Conservation (phyloP, 2,113 vertebrate species). For the Tenrec ecaudatus region DNA sequence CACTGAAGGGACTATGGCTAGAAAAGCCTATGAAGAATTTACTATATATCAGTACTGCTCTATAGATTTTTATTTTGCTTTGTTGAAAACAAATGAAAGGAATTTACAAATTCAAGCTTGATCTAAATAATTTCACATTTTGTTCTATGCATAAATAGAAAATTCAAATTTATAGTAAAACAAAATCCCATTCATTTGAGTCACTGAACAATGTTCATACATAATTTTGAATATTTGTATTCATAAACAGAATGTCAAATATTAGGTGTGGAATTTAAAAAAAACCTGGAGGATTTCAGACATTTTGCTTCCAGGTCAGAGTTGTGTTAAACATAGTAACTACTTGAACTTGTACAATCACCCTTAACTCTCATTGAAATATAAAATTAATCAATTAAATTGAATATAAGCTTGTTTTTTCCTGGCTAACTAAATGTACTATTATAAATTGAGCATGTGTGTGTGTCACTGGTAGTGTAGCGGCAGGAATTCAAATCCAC, state of each 20-base stretch:
- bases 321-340: constrained; percentile 57
- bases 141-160: not conserved
- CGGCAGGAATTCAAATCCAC: too few relatives aligned
- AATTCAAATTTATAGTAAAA: constrained; percentile 22
- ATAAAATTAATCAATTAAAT: constrained; percentile 49
- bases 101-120: too few relatives aligned
- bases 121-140: constrained; percentile 3
- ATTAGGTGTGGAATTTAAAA: constrained; percentile 44
- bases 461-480: too few relatives aligned
- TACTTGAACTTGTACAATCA: constrained; percentile 60
- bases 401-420: not conserved
- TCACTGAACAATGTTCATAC: constrained; percentile 11
- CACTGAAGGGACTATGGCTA: too few relatives aligned
- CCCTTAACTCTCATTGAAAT: constrained; percentile 49
- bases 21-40: too few relatives aligned
- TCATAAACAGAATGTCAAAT: constrained; percentile 47
- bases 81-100: too few relatives aligned
- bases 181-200: constrained; percentile 41
- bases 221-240: constrained; percentile 64
- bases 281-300: not conserved
- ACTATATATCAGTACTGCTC: too few relatives aligned
- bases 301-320: constrained; percentile 54
- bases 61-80: too few relatives aligned
- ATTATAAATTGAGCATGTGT: not conserved
- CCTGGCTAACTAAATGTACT: not conserved